Evolutionary conservation across 2,888 invertebrate species (phyloP).

Genomic region (Willowsia nigromaculata): DNA sequence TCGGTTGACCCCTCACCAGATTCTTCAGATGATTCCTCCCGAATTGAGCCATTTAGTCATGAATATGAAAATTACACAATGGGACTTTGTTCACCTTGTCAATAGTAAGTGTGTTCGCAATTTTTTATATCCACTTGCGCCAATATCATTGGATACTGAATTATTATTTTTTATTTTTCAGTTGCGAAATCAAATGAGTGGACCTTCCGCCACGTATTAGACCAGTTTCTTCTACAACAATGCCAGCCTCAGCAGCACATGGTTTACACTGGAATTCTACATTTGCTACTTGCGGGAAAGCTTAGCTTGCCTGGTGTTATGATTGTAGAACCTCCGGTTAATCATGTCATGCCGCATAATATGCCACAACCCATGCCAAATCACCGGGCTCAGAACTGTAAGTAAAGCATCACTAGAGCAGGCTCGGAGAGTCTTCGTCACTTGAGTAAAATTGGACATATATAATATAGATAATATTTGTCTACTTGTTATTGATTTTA

Average conservation of each 20-base stretch:
- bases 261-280: conserved; percentile 56
- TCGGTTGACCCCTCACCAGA: conserved; percentile 63
- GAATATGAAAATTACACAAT: conserved; percentile 41
- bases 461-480: too few relatives aligned
- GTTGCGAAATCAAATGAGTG: conserved; percentile 63
- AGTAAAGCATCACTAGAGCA: not conserved
- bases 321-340: conserved; percentile 34
- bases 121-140: too few relatives aligned
- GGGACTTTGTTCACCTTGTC: conserved; percentile 49
- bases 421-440: too few relatives aligned
- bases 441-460: too few relatives aligned
- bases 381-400: conserved; percentile 54
- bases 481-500: conserved; percentile 19
- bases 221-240: conserved; percentile 44
- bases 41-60: conserved; percentile 67
- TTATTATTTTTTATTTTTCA: not conserved
- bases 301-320: conserved; percentile 61
- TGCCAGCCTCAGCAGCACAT: conserved; percentile 60
- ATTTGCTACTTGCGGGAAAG: conserved; percentile 57
- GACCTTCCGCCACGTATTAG: conserved; percentile 59
- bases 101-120: conserved; percentile 37
- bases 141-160: not conserved
- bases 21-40: conserved; percentile 68
- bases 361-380: conserved; percentile 57
- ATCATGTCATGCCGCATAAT: conserved; percentile 32